phyloP scores from a whole-genome alignment of 2,113 vertebrate genomes.

The Labeo rohita region DNA sequence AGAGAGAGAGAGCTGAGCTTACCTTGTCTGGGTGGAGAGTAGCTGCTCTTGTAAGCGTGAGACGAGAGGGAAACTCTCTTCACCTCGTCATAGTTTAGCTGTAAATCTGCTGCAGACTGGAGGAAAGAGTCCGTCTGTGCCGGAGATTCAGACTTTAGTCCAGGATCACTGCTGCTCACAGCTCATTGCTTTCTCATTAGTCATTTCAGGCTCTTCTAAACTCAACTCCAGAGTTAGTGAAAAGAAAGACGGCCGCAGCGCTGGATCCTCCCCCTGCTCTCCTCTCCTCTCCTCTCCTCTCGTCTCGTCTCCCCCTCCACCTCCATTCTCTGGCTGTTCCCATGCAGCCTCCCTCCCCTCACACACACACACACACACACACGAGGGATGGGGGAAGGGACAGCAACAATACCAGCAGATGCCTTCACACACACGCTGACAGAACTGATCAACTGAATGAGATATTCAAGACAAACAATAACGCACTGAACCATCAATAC shows the following conservation, averaged over 20 bases:
- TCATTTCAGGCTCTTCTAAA: neutral
- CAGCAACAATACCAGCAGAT: constrained; percentile 22
- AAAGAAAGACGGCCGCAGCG: neutral
- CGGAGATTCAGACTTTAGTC: neutral
- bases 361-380: neutral
- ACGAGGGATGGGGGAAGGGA: constrained; percentile 20
- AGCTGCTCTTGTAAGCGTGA: neutral
- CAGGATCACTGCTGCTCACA: neutral
- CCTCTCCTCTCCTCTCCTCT: neutral
- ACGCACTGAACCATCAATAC: constrained; percentile 28
- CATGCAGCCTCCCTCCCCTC: neutral
- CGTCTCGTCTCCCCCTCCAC: neutral
- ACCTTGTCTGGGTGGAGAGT: neutral
- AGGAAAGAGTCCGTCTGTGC: neutral
- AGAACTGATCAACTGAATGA: constrained; percentile 6
- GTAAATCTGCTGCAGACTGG: neutral
- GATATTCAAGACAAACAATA: constrained; percentile 50
- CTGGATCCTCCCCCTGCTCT: constrained; percentile 23
- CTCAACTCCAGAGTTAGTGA: neutral
- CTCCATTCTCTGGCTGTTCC: constrained; percentile 16
- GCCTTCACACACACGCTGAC: constrained; percentile 4
- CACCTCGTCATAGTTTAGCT: neutral
- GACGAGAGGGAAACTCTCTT: neutral
- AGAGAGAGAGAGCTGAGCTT: neutral
- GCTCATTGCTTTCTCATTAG: constrained; percentile 3